phyloP scores from a whole-genome alignment of 2,113 vertebrate species.

The Anseranas semipalmata region DNA sequence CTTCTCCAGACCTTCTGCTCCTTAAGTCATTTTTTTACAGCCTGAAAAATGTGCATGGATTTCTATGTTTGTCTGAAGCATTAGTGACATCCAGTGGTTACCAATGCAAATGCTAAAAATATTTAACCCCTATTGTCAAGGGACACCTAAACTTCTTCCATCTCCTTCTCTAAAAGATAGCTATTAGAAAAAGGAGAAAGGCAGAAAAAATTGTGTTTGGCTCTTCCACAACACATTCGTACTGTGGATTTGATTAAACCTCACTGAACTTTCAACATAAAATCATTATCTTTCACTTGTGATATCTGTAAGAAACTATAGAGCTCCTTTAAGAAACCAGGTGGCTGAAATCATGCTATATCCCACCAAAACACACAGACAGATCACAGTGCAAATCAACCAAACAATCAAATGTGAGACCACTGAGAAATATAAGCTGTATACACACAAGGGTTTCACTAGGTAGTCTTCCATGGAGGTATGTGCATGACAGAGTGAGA shows the following conservation, averaged over 20 bases:
- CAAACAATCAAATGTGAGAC: neutral
- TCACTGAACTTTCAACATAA: neutral
- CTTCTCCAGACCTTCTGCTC: neutral
- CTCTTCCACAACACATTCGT: neutral
- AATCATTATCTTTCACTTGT: neutral
- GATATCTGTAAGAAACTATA: neutral
- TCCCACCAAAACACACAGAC: neutral
- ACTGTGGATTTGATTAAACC: neutral
- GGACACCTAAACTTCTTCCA: neutral
- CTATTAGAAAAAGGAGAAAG: neutral
- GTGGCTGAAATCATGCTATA: neutral
- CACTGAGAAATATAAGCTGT: neutral
- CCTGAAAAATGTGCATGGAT: constrained; percentile 24
- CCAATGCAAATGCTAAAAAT: neutral
- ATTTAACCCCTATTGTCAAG: neutral
- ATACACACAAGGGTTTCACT: neutral
- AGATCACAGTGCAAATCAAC: neutral
- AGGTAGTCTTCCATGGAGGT: neutral
- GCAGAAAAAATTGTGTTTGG: neutral
- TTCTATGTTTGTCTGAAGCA: neutral
- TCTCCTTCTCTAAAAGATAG: neutral
- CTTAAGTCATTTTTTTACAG: neutral
- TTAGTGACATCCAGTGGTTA: constrained; percentile 65
- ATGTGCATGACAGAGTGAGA: neutral
- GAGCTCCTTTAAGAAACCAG: neutral